These are phyloP conservation scores for Yponomeuta plumbellus DNA, from an alignment of 2,888 invertebrate genomes.

Conservation along the genomic window DNA sequence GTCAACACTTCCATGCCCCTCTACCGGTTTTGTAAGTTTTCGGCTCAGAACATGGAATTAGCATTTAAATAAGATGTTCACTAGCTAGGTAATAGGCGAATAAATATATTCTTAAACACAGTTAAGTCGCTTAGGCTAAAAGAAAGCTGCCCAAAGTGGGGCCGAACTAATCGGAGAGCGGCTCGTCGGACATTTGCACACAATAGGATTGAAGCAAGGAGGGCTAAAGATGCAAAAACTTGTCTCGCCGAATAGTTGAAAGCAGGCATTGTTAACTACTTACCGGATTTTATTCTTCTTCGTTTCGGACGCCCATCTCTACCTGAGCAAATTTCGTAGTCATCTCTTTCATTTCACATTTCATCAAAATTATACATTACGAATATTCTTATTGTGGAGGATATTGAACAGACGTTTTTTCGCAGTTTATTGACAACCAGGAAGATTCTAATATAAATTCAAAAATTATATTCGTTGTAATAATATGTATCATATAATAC, in stretches of 20 bases:
- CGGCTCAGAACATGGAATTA: background rate
- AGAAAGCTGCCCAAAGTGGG: background rate
- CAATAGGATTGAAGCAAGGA: background rate
- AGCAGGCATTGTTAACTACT: background rate
- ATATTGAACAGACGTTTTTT: no score
- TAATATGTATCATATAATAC: no score
- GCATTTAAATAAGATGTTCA: background rate
- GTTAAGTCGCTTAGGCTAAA: background rate
- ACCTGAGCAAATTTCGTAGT: no score
- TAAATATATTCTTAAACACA: background rate
- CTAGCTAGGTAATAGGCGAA: background rate
- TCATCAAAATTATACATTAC: no score
- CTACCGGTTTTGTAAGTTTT: background rate
- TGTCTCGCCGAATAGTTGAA: background rate
- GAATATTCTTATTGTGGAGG: no score
- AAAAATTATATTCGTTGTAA: no score
- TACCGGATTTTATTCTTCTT: background rate
- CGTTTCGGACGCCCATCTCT: no score
- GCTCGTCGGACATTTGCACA: background rate
- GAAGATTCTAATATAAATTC: no score
- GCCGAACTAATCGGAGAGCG: background rate
- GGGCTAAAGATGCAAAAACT: background rate
- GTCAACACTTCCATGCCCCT: background rate
- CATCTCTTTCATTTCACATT: no score
- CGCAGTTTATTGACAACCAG: no score